Evolutionary conservation across 2,888 invertebrate species (phyloP), one percentile per base, ranked within the genome.

Genomic region (Phymatocera aterrima): DNA sequence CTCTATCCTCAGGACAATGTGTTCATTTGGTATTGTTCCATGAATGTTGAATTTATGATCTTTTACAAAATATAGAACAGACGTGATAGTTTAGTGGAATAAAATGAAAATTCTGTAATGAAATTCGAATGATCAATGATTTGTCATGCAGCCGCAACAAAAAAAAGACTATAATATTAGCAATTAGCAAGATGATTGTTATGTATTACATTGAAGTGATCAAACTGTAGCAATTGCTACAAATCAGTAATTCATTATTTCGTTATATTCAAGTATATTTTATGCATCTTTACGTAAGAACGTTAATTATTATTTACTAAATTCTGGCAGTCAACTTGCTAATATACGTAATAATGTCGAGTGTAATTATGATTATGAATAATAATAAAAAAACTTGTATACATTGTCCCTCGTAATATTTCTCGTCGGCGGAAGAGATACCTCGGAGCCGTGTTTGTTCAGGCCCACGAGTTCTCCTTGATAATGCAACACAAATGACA

Each of bases 401-500:
- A 90, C 90, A 90, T 90, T 90, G 90, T 88, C 90, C 90, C 85
- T 90, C 90, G 88, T 90, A 90, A 88, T 90, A 90, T 90, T 90
- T 90, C 86, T 90, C 90, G 84, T 90, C 90, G 82, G 88, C 89
- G 78, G 90, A 90, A 77, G 90, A 89, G 84, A 90, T 90, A 94
- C 97, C 97, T 91, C 96, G 93, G 91, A 97, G 95, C 89, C 97
- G 94, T 40, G 94, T 93, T 87, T 94, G 93, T 84, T 93, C 93
- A 77, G 93, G 93, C 83, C 94, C 94, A 82, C 93, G 92, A 83
- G 93, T 92, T 91, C 97, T 93, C 88, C 97, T 93, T 77, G 97
- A 96, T 77, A 97, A 92, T 48, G 97, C 97, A 86, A 97, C 95
- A 91, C 97, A 97, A 90, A 97, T 96, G 88, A 98, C 97, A 87